A percentile compares a stretch with the other conserved stretches of the same genome.
These are phyloP conservation scores for Ahaetulla prasina DNA, from an alignment of 2,113 vertebrate species.

Conservation along the genomic window DNA sequence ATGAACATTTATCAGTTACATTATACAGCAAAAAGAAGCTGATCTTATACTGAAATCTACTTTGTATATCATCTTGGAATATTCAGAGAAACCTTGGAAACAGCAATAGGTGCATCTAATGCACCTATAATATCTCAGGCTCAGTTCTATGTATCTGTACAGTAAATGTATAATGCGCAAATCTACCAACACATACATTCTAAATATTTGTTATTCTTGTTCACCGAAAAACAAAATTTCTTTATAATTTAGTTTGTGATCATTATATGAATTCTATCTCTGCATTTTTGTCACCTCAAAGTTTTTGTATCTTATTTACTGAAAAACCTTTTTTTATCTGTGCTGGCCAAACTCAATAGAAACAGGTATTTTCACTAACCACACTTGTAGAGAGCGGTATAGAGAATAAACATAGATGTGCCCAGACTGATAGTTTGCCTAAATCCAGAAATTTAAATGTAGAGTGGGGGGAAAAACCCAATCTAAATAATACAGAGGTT, in stretches of 20 bases:
- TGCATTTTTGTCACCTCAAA: neutral
- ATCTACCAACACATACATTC: neutral
- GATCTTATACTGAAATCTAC: neutral
- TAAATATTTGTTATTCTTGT: neutral
- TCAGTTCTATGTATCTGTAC: neutral
- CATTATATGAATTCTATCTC: neutral
- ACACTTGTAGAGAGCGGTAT: neutral
- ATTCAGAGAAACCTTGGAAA: neutral
- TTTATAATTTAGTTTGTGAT: neutral
- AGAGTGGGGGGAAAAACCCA: conserved; percentile 32
- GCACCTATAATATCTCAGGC: neutral
- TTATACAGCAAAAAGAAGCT: neutral
- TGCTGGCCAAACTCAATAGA: neutral
- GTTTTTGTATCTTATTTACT: neutral
- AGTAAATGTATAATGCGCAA: neutral
- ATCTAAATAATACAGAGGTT: conserved; percentile 37
- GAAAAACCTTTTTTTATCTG: neutral
- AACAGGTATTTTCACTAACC: neutral
- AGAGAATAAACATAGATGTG: neutral
- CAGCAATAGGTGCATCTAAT: neutral
- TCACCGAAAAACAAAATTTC: neutral
- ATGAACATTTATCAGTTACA: neutral
- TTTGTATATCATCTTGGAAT: neutral
- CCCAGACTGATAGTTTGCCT: neutral
- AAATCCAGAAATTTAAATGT: neutral